phyloP scores from a whole-genome alignment of 2,888 invertebrate genomes.

The Micoletzkya japonica region DNA sequence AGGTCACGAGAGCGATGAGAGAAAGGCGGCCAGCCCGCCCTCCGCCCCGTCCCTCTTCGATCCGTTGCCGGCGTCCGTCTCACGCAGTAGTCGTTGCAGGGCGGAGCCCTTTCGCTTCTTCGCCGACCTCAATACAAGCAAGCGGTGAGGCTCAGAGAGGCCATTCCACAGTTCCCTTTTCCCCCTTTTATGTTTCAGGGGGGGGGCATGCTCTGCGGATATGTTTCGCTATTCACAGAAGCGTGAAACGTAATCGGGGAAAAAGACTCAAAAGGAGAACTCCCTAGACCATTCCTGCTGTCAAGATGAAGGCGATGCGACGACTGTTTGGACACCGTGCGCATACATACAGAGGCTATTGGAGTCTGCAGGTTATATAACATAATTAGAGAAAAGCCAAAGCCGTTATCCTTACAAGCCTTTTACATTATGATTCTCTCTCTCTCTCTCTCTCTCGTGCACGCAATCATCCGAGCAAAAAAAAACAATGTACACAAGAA shows the following conservation, averaged over 20 bases:
- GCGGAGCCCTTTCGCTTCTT: slow-evolving; percentile 18
- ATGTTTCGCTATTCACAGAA: too few species aligned
- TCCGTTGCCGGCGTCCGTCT: slow-evolving; percentile 2
- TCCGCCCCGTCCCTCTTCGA: not conserved
- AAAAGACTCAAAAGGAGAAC: too few species aligned
- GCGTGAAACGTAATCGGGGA: too few species aligned
- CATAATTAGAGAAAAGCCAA: not conserved
- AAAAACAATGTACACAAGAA: too few species aligned
- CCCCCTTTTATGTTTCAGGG: too few species aligned
- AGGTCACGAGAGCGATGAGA: not conserved
- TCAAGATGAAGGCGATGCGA: too few species aligned
- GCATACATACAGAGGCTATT: too few species aligned
- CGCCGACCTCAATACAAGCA: not conserved
- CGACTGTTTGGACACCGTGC: not conserved
- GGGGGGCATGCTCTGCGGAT: too few species aligned
- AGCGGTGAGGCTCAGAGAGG: not conserved
- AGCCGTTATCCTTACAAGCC: not conserved
- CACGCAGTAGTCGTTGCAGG: slow-evolving; percentile 9
- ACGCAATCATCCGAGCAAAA: too few species aligned
- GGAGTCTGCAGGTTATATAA: too few species aligned
- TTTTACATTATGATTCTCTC: not conserved
- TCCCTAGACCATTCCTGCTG: too few species aligned
- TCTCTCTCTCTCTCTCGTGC: not conserved
- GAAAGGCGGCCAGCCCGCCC: slow-evolving; percentile 10
- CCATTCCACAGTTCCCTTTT: not conserved